These are phyloP conservation scores for Rhyacophila evoluta DNA, from an alignment of 2,888 invertebrate species.

Conservation along the genomic window DNA sequence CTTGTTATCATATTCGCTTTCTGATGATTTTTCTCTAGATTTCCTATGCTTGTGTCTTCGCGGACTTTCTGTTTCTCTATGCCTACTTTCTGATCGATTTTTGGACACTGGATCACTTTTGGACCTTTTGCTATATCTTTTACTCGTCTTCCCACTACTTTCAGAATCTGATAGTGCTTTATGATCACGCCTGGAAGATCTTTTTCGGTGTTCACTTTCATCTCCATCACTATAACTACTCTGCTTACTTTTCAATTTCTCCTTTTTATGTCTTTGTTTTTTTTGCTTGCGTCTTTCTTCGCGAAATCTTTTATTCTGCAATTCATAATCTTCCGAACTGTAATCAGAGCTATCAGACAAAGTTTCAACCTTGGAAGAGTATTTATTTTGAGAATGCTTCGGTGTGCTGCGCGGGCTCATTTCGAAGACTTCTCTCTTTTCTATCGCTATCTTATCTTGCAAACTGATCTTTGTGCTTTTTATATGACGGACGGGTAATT, in stretches of 20 bases:
- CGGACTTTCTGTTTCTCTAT: slow-evolving; percentile 56
- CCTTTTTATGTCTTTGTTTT: slow-evolving; percentile 54
- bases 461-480: slow-evolving; percentile 70
- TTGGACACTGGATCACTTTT: slow-evolving; percentile 66
- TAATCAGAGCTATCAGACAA: slow-evolving; percentile 62
- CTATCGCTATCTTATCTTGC: slow-evolving; percentile 67
- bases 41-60: slow-evolving; percentile 55
- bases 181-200: slow-evolving; percentile 37
- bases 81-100: slow-evolving; percentile 59
- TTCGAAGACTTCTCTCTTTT: slow-evolving; percentile 68
- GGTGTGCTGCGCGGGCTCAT: slow-evolving; percentile 62
- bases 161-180: slow-evolving; percentile 57
- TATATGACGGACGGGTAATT: slow-evolving; percentile 65
- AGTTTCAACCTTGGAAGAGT: slow-evolving; percentile 28
- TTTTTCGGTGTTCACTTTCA: slow-evolving; percentile 62
- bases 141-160: slow-evolving; percentile 61
- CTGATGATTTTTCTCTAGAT: slow-evolving; percentile 57
- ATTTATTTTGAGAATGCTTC: slow-evolving; percentile 57
- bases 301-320: slow-evolving; percentile 58
- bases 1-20: slow-evolving; percentile 63
- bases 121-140: slow-evolving; percentile 62
- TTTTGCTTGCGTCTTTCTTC: slow-evolving; percentile 61
- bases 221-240: slow-evolving; percentile 70
- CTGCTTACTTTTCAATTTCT: slow-evolving; percentile 62
- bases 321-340: slow-evolving; percentile 66